phyloP scores from a whole-genome alignment of 1,140 invertebrate species.

The Vanessa tameamea region DNA sequence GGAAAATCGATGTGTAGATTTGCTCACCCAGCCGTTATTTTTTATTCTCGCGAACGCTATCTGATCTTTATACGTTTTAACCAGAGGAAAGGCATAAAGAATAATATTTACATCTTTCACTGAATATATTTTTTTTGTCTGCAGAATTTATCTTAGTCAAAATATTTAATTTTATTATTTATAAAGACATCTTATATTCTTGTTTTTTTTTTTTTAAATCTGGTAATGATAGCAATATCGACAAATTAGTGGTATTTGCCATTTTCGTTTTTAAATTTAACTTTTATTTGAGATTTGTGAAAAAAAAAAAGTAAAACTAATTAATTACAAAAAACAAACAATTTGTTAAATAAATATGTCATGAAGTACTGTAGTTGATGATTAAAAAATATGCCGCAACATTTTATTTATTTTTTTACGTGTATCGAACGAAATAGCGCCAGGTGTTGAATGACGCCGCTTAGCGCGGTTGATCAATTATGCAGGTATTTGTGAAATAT shows the following conservation, averaged over 20 bases:
- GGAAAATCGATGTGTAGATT: conserved; percentile 28
- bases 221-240: no score
- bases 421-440: conserved; percentile 6
- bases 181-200: no score
- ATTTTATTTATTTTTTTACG: not conserved
- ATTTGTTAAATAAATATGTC: no score
- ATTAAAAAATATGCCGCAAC: not conserved
- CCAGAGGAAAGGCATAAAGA: conserved; percentile 8
- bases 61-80: conserved; percentile 20
- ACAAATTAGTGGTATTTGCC: no score
- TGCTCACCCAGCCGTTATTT: conserved; percentile 24
- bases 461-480: conserved; percentile 17
- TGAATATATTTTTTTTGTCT: not conserved
- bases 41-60: conserved; percentile 21
- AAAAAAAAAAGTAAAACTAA: no score
- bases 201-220: no score
- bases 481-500: conserved; percentile 14
- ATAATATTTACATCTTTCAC: conserved; percentile 16
- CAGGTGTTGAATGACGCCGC: conserved; percentile 11
- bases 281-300: no score
- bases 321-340: no score
- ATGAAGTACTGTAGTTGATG: no score
- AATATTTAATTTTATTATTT: not conserved
- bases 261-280: no score
- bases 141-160: not conserved